These are phyloP conservation scores for Archivesica marissinica DNA, from an alignment of 1,140 invertebrate genomes.

Conservation along the genomic window DNA sequence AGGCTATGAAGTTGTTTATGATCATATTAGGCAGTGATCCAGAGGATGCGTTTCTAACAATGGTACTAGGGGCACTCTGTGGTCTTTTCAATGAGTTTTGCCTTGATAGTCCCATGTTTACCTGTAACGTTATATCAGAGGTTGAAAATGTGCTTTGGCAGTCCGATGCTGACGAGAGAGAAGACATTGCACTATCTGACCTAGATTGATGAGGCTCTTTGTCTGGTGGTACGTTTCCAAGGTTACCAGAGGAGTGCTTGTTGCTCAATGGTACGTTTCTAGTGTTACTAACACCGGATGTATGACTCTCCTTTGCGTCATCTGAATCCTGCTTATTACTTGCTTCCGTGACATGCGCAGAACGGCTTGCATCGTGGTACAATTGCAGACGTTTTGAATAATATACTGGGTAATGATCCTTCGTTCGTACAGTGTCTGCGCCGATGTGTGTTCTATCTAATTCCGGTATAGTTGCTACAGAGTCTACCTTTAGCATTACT, in stretches of 20 bases:
- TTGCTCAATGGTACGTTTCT: not conserved
- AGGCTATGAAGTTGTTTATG: constrained; percentile 78
- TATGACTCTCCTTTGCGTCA: not conserved
- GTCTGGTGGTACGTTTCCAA: not conserved
- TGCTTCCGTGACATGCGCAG: not conserved
- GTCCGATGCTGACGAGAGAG: constrained; percentile 49
- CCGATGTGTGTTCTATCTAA: not conserved
- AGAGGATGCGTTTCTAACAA: constrained; percentile 57
- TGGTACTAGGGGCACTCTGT: constrained; percentile 65
- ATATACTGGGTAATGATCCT: constrained; percentile 2
- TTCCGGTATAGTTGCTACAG: no score
- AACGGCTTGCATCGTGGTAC: not conserved
- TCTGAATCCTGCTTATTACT: not conserved
- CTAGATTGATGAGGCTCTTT: constrained; percentile 11
- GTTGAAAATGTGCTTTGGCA: constrained; percentile 66
- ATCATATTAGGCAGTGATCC: constrained; percentile 75
- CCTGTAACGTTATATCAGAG: constrained; percentile 70
- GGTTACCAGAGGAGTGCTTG: not conserved
- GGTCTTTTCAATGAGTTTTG: constrained; percentile 62
- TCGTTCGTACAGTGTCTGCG: not conserved
- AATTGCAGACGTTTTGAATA: constrained; percentile 8
- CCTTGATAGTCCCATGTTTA: constrained; percentile 49
- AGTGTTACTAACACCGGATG: not conserved
- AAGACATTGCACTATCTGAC: constrained; percentile 51
- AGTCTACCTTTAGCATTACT: not conserved